A percentile compares a stretch with the other conserved stretches of the same genome.
These are phyloP conservation scores for Eumaeus atala DNA, from an alignment of 1,140 invertebrate genomes.

Conservation along the genomic window DNA sequence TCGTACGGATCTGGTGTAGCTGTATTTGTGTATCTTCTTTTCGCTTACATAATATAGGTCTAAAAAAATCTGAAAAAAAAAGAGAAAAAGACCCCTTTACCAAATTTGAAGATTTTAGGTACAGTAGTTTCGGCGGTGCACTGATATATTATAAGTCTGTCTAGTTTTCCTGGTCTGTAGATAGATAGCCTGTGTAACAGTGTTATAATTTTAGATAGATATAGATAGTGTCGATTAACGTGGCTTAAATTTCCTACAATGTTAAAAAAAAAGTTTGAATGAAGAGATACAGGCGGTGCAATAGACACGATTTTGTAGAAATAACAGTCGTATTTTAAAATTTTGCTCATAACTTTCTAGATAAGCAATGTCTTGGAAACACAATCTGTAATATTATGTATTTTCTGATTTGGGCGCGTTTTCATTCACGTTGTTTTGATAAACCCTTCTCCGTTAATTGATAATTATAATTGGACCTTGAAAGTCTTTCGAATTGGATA, in stretches of 20 bases:
- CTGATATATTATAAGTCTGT: too few relatives aligned
- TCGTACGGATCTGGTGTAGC: too few relatives aligned
- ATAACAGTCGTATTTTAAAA: not conserved
- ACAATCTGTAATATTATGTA: not conserved
- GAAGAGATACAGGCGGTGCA: not conserved
- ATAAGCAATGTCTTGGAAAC: not conserved
- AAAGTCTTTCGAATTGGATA: not conserved
- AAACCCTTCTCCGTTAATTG: not conserved
- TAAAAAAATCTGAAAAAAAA: too few relatives aligned
- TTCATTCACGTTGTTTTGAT: slow-evolving; percentile 1
- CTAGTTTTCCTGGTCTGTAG: too few relatives aligned
- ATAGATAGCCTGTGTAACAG: too few relatives aligned
- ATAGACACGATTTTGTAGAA: not conserved
- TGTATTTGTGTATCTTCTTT: too few relatives aligned
- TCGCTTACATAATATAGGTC: too few relatives aligned
- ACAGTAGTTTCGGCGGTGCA: too few relatives aligned
- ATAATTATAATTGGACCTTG: slow-evolving; percentile 1
- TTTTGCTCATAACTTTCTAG: not conserved
- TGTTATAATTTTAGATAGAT: too few relatives aligned
- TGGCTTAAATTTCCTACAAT: not conserved
- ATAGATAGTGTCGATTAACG: too few relatives aligned
- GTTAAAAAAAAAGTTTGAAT: not conserved
- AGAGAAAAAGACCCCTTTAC: too few relatives aligned
- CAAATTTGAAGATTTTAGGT: too few relatives aligned
- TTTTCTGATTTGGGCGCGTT: not conserved